Evolutionary conservation across 1,140 invertebrate species (phyloP), one percentile per base, ranked within the genome.

Genomic region (Trigoniulus corallinus): DNA sequence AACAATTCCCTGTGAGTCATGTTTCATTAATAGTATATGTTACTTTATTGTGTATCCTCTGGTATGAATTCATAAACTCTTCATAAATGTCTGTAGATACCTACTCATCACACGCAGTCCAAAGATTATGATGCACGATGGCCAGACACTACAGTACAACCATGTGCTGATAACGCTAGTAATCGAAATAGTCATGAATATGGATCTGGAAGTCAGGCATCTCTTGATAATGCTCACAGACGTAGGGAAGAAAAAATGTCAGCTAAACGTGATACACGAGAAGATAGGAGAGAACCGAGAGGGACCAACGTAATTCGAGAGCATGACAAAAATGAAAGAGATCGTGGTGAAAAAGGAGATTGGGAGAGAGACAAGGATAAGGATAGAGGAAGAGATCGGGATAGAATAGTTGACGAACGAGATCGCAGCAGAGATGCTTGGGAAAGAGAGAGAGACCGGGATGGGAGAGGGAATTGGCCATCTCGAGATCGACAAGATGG

Each of bases 321-420:
- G 61, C 61, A 52, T 72, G 64, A 34, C 15, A 34, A 34, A 34
- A 34, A 34, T 34, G 52, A 64, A 64, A 50, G 72, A 67, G 55
- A 61, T 67, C 23, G 53, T 52, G 57, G 60, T 26, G 57, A 61
- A 40, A 57, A 62, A n/a, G 60, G 68, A 54, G 61, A 68, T 18
- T 56, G 70, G 47, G 61, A 62, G 18, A 66, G 71, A 51, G 64
- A 57, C 47, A 49, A 65, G 2, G 4, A 4, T 24, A 44, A 55
- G 63, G 15, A n/a, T n/a, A 56, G 61, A 24, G 56, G 63, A 54
- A 29, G 51, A 41, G 41, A 60, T 40, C 40, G 54, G 25, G 20
- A 34, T 34, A 34, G 29, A 34, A 34, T 7, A 7, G 15, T 29
- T 13, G 18, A 43, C 1, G 41, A 24, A 12, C 37, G 51, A 3